These are phyloP conservation scores for Falco peregrinus DNA, from an alignment of 2,797 vertebrate genomes.

Conservation along the genomic window DNA sequence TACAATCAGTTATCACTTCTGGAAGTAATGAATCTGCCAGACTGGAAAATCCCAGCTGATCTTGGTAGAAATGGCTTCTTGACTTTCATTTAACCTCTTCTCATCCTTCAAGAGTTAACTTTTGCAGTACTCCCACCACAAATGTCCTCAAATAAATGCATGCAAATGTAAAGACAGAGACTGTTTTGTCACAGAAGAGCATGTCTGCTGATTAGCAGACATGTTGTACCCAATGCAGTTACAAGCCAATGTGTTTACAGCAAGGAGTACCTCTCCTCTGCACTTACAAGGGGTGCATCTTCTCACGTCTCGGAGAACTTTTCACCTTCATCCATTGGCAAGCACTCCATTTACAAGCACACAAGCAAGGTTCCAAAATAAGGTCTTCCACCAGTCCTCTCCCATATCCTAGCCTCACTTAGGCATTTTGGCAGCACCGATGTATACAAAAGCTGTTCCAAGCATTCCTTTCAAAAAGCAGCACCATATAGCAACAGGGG, in stretches of 20 bases:
- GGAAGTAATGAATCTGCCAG: slow-evolving; percentile 70
- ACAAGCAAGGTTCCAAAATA: background rate
- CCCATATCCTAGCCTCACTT: background rate
- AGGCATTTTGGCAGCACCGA: background rate
- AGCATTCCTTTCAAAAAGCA: background rate
- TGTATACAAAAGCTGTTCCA: rapidly evolving
- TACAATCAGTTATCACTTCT: slow-evolving; percentile 62
- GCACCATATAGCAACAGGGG: rapidly evolving
- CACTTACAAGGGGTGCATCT: background rate
- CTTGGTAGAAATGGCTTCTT: slow-evolving; percentile 43
- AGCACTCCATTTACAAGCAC: background rate
- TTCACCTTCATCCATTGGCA: background rate
- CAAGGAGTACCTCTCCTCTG: background rate
- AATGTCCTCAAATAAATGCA: background rate
- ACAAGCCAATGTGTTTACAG: background rate
- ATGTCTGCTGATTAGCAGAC: rapidly evolving
- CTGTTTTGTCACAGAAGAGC: background rate
- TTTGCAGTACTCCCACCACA: background rate
- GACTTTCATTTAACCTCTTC: slow-evolving; percentile 66
- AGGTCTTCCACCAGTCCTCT: background rate
- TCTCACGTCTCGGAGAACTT: background rate
- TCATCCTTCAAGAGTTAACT: slow-evolving; percentile 21
- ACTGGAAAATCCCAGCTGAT: slow-evolving; percentile 51
- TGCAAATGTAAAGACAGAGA: rapidly evolving
- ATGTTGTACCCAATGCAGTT: too few species aligned